phyloP scores from a whole-genome alignment of 2,888 invertebrate species.

The Digitonthophagus gazella region DNA sequence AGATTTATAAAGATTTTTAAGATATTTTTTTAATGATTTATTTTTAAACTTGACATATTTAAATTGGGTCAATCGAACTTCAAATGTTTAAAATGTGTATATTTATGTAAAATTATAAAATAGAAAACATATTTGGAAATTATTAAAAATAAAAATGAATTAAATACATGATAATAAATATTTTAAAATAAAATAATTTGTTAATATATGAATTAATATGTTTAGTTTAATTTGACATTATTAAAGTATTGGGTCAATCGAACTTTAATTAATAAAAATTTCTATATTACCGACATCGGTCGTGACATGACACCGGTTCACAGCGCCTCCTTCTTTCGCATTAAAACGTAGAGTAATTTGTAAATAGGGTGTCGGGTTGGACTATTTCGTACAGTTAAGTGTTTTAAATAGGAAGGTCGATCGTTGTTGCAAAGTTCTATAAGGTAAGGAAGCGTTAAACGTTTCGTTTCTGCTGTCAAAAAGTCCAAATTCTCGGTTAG shows the following conservation, averaged over 20 bases:
- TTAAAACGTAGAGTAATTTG: slow-evolving; percentile 31
- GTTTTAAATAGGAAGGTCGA: background rate
- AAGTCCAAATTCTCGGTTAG: slow-evolving; percentile 16
- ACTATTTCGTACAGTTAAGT: slow-evolving; percentile 25
- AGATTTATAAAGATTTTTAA: no score
- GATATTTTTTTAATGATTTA: no score
- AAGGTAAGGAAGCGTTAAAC: slow-evolving; percentile 1
- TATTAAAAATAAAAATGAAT: no score
- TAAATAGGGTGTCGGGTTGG: slow-evolving; percentile 36
- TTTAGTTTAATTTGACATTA: background rate
- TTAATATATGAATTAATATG: background rate
- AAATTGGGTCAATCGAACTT: no score
- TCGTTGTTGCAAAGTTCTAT: slow-evolving; percentile 1
- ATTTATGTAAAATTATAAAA: no score
- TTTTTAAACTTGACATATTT: no score
- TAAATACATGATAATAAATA: no score
- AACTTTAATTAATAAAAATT: background rate
- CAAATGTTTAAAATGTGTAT: no score
- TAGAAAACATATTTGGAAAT: no score
- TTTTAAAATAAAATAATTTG: slow-evolving; percentile 22
- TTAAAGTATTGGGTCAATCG: background rate
- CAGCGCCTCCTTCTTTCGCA: slow-evolving; percentile 30
- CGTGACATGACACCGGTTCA: slow-evolving; percentile 37
- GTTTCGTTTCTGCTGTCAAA: slow-evolving; percentile 25
- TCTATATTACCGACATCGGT: slow-evolving; percentile 32